Evolutionary conservation across 2,797 vertebrate species (phyloP).

Genomic region (Sebastes ruberrimus): DNA sequence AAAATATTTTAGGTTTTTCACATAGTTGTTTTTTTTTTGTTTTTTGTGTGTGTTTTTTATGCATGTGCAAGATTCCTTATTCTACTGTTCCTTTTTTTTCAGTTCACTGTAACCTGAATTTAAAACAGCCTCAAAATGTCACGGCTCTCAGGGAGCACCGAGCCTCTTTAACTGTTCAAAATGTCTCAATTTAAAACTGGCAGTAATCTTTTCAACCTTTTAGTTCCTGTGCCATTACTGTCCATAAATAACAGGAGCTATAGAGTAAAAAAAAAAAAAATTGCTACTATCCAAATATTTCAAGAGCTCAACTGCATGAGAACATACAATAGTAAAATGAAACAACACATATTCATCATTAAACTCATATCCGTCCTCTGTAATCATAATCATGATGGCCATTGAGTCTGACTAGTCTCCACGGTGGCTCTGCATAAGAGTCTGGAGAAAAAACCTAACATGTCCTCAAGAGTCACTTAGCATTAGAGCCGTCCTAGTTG

Average conservation of each 20-base stretch:
- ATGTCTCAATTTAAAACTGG: constrained; percentile 6
- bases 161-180: background rate
- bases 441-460: constrained; percentile 40
- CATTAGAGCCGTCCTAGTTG: constrained; percentile 5
- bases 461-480: constrained; percentile 25
- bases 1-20: background rate
- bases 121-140: background rate
- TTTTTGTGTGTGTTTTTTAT: background rate
- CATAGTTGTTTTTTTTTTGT: background rate
- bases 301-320: constrained; percentile 41
- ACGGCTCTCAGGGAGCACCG: background rate
- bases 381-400: constrained; percentile 17
- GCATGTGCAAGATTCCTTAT: background rate
- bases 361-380: constrained; percentile 42
- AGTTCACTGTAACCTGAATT: background rate
- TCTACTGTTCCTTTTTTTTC: background rate
- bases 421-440: constrained; percentile 38
- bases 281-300: constrained; percentile 52
- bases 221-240: constrained; percentile 17
- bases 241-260: constrained; percentile 12
- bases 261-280: constrained; percentile 23
- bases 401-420: constrained; percentile 29
- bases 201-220: background rate
- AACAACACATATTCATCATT: constrained; percentile 45
- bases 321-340: constrained; percentile 43